Evolutionary conservation across 2,888 invertebrate species (phyloP).

Genomic region (Ennomos fuscantarius): DNA sequence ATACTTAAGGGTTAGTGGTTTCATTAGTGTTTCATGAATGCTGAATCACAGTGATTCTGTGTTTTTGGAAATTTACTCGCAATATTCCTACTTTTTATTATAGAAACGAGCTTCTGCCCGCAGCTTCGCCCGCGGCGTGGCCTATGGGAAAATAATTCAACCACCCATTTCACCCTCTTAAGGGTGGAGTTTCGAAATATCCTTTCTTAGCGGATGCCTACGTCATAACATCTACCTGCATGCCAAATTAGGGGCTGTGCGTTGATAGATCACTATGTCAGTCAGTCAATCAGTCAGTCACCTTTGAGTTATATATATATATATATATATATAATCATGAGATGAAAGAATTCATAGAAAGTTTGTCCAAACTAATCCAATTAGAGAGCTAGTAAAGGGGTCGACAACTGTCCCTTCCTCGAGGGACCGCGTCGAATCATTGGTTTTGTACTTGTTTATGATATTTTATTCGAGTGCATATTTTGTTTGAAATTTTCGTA

Average conservation of each 20-base stretch:
- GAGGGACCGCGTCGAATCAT: constrained; percentile 31
- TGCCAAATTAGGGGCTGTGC: too few relatives aligned
- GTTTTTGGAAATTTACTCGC: neutral
- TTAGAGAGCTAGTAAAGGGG: constrained; percentile 54
- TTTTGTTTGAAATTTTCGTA: neutral
- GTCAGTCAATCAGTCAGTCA: too few relatives aligned
- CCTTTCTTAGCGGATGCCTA: too few relatives aligned
- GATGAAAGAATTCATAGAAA: constrained; percentile 63
- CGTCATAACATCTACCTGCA: too few relatives aligned
- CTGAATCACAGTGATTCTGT: too few relatives aligned
- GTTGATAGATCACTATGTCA: too few relatives aligned
- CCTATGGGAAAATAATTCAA: too few relatives aligned
- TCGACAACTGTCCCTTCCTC: constrained; percentile 43
- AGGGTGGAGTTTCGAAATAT: too few relatives aligned
- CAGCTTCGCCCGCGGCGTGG: too few relatives aligned
- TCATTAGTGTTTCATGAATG: constrained; percentile 7
- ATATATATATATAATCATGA: constrained; percentile 31
- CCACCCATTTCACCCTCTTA: too few relatives aligned
- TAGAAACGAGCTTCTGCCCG: too few relatives aligned
- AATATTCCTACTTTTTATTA: constrained; percentile 39
- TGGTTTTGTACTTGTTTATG: constrained; percentile 47
- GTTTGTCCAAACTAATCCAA: constrained; percentile 75
- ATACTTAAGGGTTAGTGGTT: constrained; percentile 13
- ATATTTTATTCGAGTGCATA: constrained; percentile 33
- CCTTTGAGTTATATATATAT: too few relatives aligned